These are phyloP conservation scores for Notodonta ziczac DNA, from an alignment of 2,888 invertebrate genomes.

Conservation along the genomic window DNA sequence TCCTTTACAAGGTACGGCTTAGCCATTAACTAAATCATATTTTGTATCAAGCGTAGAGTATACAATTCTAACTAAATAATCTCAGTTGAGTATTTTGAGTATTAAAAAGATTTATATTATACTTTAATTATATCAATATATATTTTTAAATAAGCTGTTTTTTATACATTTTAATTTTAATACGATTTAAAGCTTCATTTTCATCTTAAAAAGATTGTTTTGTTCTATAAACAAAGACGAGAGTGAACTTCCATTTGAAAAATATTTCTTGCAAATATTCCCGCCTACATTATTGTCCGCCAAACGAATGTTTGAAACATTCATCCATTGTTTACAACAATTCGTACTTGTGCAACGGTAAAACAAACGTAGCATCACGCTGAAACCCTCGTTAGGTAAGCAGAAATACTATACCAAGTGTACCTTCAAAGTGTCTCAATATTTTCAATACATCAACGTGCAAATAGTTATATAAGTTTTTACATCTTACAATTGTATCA, in stretches of 20 bases:
- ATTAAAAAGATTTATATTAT: slow-evolving; percentile 21
- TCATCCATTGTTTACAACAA: slow-evolving; percentile 45
- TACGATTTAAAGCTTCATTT: slow-evolving; percentile 81
- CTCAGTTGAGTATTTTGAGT: slow-evolving; percentile 19
- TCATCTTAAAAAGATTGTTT: slow-evolving; percentile 67
- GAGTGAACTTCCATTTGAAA: slow-evolving; percentile 19
- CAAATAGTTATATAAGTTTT: not conserved
- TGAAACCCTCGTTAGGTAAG: not conserved
- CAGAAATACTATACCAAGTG: not conserved
- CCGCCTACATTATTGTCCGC: slow-evolving; percentile 79
- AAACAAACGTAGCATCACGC: not conserved
- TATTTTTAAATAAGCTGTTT: slow-evolving; percentile 29
- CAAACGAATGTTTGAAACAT: slow-evolving; percentile 70
- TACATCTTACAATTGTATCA: slow-evolving; percentile 5
- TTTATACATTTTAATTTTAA: slow-evolving; percentile 59
- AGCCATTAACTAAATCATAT: slow-evolving; percentile 4
- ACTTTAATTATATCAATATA: slow-evolving; percentile 23
- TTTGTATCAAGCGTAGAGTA: slow-evolving; percentile 17
- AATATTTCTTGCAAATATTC: slow-evolving; percentile 23
- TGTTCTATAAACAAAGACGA: slow-evolving; percentile 40
- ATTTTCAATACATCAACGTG: not conserved
- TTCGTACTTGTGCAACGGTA: slow-evolving; percentile 15
- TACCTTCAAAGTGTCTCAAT: not conserved
- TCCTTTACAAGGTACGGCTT: slow-evolving; percentile 1
- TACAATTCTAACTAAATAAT: slow-evolving; percentile 17